Evolutionary conservation across 2,797 vertebrate species (phyloP), one percentile per base, ranked within the genome.

Genomic region (Muscicapa comitata): DNA sequence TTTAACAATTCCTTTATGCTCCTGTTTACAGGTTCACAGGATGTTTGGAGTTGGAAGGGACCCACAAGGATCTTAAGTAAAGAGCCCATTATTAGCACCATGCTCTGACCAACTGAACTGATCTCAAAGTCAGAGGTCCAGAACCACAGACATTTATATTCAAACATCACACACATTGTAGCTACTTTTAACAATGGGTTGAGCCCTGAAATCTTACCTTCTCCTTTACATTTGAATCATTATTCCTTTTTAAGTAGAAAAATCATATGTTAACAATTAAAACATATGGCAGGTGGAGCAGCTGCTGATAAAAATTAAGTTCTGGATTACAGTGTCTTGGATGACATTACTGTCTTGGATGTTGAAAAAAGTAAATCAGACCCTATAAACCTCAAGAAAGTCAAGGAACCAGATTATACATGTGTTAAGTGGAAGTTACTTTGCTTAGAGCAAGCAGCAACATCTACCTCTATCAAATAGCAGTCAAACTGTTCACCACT

Each of bases 401-500:
- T 33, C 77, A 91, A 78, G 7, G 26, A 72, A 42, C 4, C 1
- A 3, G 16, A 17, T 47, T 11, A 29, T 33, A 5, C 7, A 11
- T 13, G 16, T 53, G 57, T 89, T 71, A 71, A 61, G 29, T 71
- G 35, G 53, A 72, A 85, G 77, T 38, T 16, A 28, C 17, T 68
- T 72, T 59, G 23, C 33, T 79, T 59, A 38, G 25, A 81, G 50
- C 1, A 3, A 50, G 29, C 13, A 70, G 45, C 18, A 89, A 55
- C 26, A 77, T 42, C 40, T 74, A 42, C 17, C 23, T 67, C 6
- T 35, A 35, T 7, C 53, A 37, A 23, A 4, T 4, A 68, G 5
- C n/a, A 61, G 23, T 0, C 0, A 13, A 78, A 74, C 21, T 2
- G 15, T 31, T 50, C n/a, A 28, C 26, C 24, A 47, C 29, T 17